Base-by-base conservation (phyloP, 2,888 invertebrate genomes). In the Galerucella nymphaeae region DNA sequence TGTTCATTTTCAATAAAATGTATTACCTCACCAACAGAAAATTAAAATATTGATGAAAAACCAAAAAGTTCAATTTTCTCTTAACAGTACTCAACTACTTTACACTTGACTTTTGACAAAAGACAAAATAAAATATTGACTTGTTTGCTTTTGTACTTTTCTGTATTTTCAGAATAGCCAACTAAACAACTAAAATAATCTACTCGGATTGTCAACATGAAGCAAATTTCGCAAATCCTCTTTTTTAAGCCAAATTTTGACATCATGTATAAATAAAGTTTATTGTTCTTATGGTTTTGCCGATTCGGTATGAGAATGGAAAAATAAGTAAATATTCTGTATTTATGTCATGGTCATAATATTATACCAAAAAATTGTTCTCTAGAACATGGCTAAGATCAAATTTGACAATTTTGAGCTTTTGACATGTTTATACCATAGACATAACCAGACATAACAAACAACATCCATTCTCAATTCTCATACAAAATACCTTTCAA, bases 1-100 rank as follows among this genome's bases (percentile, higher is more conserved):
- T 85, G 77, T 83, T 84, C 84, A 84, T 85, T 61, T 77, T 76
- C 69, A 62, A 69, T 69, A 55, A 63, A 70, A 70, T 64, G 55
- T 70, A 70, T 70, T 70, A 70, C 70, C 70, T 70, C 70, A 57
- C 70, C 42, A 63, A 70, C 57, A 41, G 70, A 70, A 64, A 70
- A 70, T 53, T 16, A 64, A 70, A 70, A 70, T 63, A 67, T 59
- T 23, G 63, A 14, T 45, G 70, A 63, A 70, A 69, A 63, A 57
- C 63, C 57, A 20, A 70, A 63, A 70, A 64, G 38, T 9, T 13
- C 20, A 8, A 42, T 53, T 63, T 41, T 70, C 57, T 45, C 48
- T 62, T n/a, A 20, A 53, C 30, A 48, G 13, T 45, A 70, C n/a
- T 48, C 64, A 45, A 57, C 63, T 45, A 70, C n/a, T 48, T 70